Conservation (phyloP, 2,113 vertebrate genomes). For the Phainopepla nitens region DNA sequence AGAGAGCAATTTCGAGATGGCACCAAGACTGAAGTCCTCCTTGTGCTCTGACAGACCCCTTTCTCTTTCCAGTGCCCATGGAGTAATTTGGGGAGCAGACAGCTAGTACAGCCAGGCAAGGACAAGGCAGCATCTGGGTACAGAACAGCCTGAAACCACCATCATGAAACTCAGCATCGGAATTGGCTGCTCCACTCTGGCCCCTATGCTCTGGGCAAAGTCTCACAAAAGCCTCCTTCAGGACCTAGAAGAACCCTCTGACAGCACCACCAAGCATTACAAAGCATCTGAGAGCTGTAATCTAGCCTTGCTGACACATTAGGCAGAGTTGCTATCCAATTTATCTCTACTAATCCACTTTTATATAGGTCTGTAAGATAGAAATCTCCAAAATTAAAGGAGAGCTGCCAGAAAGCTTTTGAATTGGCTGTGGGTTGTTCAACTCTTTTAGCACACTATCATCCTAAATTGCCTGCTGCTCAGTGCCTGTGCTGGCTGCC, state of each 20-base stretch:
- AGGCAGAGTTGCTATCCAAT: conserved; percentile 9
- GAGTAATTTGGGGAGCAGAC: background rate
- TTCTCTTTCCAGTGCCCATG: background rate
- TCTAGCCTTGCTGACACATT: background rate
- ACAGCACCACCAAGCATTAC: background rate
- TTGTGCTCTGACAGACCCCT: background rate
- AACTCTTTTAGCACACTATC: conserved; percentile 34
- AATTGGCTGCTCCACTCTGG: background rate
- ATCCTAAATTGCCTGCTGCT: conserved; percentile 49
- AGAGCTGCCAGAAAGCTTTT: conserved; percentile 69
- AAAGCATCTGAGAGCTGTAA: background rate
- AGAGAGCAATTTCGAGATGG: background rate
- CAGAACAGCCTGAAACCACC: background rate
- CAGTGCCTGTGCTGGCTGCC: background rate
- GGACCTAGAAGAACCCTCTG: background rate
- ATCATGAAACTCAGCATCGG: background rate
- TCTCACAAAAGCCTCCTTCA: background rate
- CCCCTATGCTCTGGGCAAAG: background rate
- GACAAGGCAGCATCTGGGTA: background rate
- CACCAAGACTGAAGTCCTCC: background rate
- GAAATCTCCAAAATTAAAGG: conserved; percentile 60
- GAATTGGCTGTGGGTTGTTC: conserved; percentile 58
- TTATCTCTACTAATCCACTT: conserved; percentile 33
- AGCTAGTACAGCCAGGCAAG: background rate
- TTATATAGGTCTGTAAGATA: conserved; percentile 29